Base-by-base conservation (phyloP, 1,140 invertebrate species). In the Nixonia krombeini region DNA sequence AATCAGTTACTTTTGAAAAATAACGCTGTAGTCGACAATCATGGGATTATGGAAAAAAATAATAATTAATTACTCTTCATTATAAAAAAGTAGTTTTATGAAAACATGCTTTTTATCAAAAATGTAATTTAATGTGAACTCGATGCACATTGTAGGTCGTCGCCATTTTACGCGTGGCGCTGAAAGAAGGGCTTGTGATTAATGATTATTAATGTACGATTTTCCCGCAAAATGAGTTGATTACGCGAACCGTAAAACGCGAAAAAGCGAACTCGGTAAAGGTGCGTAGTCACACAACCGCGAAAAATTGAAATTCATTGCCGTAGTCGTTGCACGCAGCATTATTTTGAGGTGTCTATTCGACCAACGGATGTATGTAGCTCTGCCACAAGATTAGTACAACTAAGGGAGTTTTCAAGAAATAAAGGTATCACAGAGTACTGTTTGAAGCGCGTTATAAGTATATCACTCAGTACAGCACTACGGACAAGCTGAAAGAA, bases 121-220 rank as follows among this genome's bases (percentile, higher is more conserved):
- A 45, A 28, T 3, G 4, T n/a, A n/a, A 28, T 17, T 45, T 29
- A 12, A 16, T 17, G 12, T 15, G 28, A 13, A n/a, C 13, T 45
- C 26, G 42, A 29, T 16, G 16, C 42, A 10, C 13, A 13, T 13
- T 10, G 40, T 45, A 7, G 23, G 42, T 28, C 23, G 61, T 58
- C 33, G 67, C 67, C 67, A 70, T 70, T 65, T 70, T 70, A 51
- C 51, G 56, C 47, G 41, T 52, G 35, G 46, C 42, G 37, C 51
- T 38, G 64, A 65, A 61, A 62, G 67, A 62, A 57, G 64, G 61
- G 51, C 62, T 57, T 65, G 67, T 70, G 67, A 70, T 65, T 70
- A 62, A 70, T 70, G 67, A 70, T 70, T 56, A 65, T 70, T 70
- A 70, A 70, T 62, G 57, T 70, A 57, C 35, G 57, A 16, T 56